These are phyloP conservation scores for Dasysyrphus albostriatus DNA, from an alignment of 2,888 invertebrate genomes.

Conservation along the genomic window DNA sequence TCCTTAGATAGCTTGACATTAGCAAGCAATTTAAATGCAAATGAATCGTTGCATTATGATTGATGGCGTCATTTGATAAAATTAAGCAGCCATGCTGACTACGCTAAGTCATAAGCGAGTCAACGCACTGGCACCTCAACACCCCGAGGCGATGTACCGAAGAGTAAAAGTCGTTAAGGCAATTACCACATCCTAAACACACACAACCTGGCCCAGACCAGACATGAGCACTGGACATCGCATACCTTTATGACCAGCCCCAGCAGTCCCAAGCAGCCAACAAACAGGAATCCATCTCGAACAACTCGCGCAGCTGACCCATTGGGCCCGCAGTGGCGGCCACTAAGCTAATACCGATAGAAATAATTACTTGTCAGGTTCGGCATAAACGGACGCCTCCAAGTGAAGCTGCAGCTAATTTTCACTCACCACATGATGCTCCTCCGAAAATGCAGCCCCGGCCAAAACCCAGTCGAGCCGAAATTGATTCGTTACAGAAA, in stretches of 20 bases:
- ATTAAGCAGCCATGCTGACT: constrained; percentile 75
- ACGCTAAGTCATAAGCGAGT: constrained; percentile 64
- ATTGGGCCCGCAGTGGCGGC: constrained; percentile 63
- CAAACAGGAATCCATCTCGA: constrained; percentile 53
- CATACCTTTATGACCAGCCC: neutral
- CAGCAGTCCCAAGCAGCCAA: neutral
- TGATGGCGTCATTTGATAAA: constrained; percentile 82
- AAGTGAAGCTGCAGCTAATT: constrained; percentile 76
- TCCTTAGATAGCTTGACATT: constrained; percentile 83
- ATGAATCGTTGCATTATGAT: constrained; percentile 81
- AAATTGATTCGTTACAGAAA: constrained; percentile 76
- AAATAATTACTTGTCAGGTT: constrained; percentile 76
- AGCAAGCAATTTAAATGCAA: constrained; percentile 84
- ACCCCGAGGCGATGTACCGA: constrained; percentile 73
- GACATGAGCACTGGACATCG: constrained; percentile 6
- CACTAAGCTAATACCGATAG: constrained; percentile 76
- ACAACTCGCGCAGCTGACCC: constrained; percentile 58
- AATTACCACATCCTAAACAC: constrained; percentile 76
- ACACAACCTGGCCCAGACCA: constrained; percentile 64
- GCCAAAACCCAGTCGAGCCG: constrained; percentile 37
- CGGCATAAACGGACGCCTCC: constrained; percentile 76
- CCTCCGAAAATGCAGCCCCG: constrained; percentile 50
- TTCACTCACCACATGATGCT: constrained; percentile 76
- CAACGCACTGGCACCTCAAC: constrained; percentile 75
- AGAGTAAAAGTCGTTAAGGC: constrained; percentile 76